Evolutionary conservation across 2,113 vertebrate genomes (phyloP).

Genomic region (Nothobranchius furzeri): DNA sequence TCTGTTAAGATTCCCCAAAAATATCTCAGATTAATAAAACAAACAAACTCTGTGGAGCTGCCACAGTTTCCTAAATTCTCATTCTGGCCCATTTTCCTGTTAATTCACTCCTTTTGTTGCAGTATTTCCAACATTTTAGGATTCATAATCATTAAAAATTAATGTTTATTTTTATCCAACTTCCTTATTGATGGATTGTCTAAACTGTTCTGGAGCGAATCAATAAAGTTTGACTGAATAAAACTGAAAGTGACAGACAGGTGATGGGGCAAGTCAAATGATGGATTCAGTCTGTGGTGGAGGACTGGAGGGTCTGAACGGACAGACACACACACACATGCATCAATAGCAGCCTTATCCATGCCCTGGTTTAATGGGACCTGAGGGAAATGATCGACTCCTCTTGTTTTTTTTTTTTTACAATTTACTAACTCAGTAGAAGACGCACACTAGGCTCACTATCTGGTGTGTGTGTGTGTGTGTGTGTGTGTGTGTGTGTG

Average conservation of each 20-base stretch:
- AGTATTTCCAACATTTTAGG: no score
- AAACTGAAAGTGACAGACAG: conserved; percentile 25
- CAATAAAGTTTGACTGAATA: neutral
- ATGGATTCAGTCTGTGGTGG: conserved; percentile 31
- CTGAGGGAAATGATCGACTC: conserved; percentile 51
- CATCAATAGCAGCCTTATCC: conserved; percentile 48
- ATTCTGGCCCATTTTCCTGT: neutral
- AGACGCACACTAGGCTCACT: neutral
- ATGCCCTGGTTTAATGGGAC: conserved; percentile 50
- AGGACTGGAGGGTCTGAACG: conserved; percentile 35
- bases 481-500: no score
- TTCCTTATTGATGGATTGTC: neutral
- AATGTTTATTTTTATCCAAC: neutral
- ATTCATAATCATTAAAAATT: conserved; percentile 1
- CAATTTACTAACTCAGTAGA: conserved; percentile 42
- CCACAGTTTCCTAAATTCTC: no score
- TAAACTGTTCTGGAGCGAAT: neutral
- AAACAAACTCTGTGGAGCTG: no score
- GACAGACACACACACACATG: conserved; percentile 31
- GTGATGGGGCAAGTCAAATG: conserved; percentile 37
- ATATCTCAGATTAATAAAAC: no score
- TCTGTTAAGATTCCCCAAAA: no score
- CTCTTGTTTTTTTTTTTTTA: conserved; percentile 34
- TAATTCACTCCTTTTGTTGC: no score
- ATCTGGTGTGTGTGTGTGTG: conserved; percentile 6